Conservation (phyloP, 2,888 invertebrate species). For the Himalopsyche anomala region DNA sequence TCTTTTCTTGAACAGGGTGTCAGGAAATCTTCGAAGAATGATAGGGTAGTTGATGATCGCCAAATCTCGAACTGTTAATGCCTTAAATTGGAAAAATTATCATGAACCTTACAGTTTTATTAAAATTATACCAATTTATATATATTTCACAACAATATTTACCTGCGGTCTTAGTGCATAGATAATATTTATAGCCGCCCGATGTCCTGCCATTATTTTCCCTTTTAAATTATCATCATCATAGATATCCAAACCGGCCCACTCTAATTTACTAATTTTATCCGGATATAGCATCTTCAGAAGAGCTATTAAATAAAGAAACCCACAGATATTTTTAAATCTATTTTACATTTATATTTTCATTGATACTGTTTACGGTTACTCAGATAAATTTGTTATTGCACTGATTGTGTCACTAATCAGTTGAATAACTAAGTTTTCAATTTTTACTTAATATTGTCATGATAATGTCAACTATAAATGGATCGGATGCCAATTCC, state of each 20-base stretch:
- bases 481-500: too few species aligned
- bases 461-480: too few species aligned
- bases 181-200: slow-evolving; percentile 71
- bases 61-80: not conserved
- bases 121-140: not conserved
- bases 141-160: not conserved
- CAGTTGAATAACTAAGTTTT: too few species aligned
- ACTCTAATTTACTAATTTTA: slow-evolving; percentile 68
- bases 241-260: slow-evolving; percentile 73
- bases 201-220: slow-evolving; percentile 73
- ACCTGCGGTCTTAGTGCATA: slow-evolving; percentile 72
- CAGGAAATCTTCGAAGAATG: not conserved
- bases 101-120: too few species aligned
- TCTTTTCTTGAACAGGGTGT: not conserved
- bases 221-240: slow-evolving; percentile 73
- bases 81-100: not conserved
- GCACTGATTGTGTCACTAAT: too few species aligned
- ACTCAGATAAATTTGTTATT: too few species aligned
- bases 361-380: too few species aligned
- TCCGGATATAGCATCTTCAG: slow-evolving; percentile 36
- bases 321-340: not conserved
- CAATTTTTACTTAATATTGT: too few species aligned
- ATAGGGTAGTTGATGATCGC: not conserved
- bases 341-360: too few species aligned
- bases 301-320: slow-evolving; percentile 65